Base-by-base conservation (phyloP, 2,888 invertebrate species). In the Metalampra italica region DNA sequence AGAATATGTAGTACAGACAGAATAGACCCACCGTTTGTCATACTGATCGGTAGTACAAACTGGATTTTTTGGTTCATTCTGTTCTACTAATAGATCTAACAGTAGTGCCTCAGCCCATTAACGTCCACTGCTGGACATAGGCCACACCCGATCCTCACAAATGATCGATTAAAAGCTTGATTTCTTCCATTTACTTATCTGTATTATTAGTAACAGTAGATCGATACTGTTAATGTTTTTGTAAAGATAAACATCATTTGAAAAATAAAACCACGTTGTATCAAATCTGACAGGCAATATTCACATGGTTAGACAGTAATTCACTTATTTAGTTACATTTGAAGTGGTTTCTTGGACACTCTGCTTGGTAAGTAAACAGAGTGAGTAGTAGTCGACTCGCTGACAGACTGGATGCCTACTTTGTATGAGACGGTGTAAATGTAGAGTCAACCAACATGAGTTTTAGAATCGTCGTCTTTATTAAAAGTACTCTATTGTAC, bases 301-400 rank as follows among this genome's bases (percentile, higher is more conserved):
- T 36, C 36, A n/a, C n/a, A n/a, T 36, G 7, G n/a, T 11, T 36
- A 7, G 36, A 36, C 36, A 9, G 7, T 39, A 13, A 7, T 39
- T 39, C 9, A 39, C 39, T 39, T 39, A 15, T 14, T 39, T 15
- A 13, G 8, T 42, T n/a, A 15, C 29, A 29, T 42, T 29, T 29
- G 39, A 2, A 39, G 39, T 14, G 42, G 42, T 29, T 42, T 29
- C 29, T 29, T 42, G 9, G 29, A 9, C 42, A 30, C 42, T 42
- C 13, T 9, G 11, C 32, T 30, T 11, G 13, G 15, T 39, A 39
- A 46, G 38, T 34, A 49, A 50, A 52, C 52, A 50, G 42, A 32
- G 29, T 49, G 45, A 45, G 51, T 47, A 43, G 51, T 40, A 30
- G 32, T 12, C 30, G 39, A 40, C 43, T 38, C 34, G 48, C 34